Evolutionary conservation across 2,797 vertebrate species (phyloP), one percentile per base, ranked within the genome.

Genomic region (Spea hammondii): DNA sequence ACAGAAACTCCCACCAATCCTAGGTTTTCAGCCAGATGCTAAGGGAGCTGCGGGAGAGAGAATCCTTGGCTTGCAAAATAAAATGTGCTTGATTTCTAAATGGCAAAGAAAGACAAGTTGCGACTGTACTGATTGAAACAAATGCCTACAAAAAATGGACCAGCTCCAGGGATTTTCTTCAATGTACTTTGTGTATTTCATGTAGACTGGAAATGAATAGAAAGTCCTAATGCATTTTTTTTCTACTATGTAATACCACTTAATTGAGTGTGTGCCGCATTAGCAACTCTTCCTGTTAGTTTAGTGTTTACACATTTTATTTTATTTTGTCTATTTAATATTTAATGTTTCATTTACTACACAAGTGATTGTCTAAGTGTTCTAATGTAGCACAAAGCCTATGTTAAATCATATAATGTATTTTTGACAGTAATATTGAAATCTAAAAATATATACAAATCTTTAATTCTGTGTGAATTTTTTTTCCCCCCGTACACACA

Each of bases 341-440:
- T 99, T 99, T 99, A 99, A 97, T 96, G 93, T 96, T 97, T 97
- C 94, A 95, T 94, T 96, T 97, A 95, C 92, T 95, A 94, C 94
- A 95, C 91, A 91, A 94, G 94, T 94, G 94, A 97, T 77, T 73
- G 79, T 95, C 95, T 94, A 95, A 95, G 93, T 93, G 92, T 95
- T 94, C 94, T 96, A 94, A 97, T 95, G 95, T 98, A 97, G 96
- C 97, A 94, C 92, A 96, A 95, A 91, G 94, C 88, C 93, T 93
- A 90, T 95, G 96, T 97, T 95, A 97, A 93, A 97, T 97, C 95
- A 97, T 95, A 95, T 92, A 93, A 93, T 95, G 95, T 99, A 98
- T 99, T 99, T 99, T 99, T 99, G 95, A 97, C 95, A 95, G 96
- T 95, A 84, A 92, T 95, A 96, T 96, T 96, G 93, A 97, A 94